Evolutionary conservation across 2,888 invertebrate genomes (phyloP), one percentile per base, ranked within the genome.

Genomic region (Nomada flava): DNA sequence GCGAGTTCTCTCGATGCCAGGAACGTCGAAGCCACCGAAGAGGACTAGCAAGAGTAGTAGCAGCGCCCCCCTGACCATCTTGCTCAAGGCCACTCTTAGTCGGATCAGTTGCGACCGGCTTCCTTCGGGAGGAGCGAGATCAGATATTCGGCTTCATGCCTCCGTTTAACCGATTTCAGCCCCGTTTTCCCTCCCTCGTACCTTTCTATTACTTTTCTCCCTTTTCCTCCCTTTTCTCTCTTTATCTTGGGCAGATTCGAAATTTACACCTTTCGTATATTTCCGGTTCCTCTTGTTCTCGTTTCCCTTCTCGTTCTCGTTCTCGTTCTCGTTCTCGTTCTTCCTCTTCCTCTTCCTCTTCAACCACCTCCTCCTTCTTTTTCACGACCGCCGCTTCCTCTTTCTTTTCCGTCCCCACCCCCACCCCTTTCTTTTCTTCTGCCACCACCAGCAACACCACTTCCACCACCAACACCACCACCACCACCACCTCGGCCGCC

Each of bases 1-100:
- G 29, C 79, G 84, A 64, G 76, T 68, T 83, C 89, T 83, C 82
- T 86, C 76, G 88, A 84, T 85, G 88, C 85, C 88, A 18, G 92
- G 92, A 47, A 86, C 90, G 84, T 92, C 91, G 84, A 92, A 92
- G 76, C 92, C 92, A 82, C 92, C 93, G 79, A 91, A 85, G 76
- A 92, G 89, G 70, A 92, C 88, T 89, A 93, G 84, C 82, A 90
- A 87, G 81, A 92, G 84, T 79, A 92, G 84, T 47, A 92, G 83
- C 75, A 92, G 83, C 87, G 90, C 89, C 90, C 92, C 91, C 87
- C 91, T 91, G 86, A 93, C 90, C 92, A 92, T 93, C 76, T 89
- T 86, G 83, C 74, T 83, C 88, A 90, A 90, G 88, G 89, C 88
- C 89, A 79, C 80, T 84, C 83, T 82, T 78, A 71, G 65, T 79